Base-by-base conservation (phyloP, 2,797 vertebrate species). In the Onychomys torridus region DNA sequence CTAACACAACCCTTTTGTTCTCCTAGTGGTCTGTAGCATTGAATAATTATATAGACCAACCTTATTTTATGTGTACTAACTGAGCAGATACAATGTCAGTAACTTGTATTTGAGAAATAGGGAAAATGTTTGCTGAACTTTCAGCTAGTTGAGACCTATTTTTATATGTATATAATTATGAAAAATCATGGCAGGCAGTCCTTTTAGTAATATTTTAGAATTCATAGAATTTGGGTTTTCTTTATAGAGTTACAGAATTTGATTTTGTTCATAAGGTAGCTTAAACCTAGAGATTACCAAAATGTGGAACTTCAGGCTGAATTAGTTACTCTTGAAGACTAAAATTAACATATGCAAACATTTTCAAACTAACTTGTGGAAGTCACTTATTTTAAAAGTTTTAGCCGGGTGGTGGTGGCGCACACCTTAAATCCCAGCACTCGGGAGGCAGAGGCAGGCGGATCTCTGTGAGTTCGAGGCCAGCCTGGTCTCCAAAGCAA, bases 241-340 rank as follows among this genome's bases (percentile, higher is more conserved):
- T 49, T 95, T 84, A 83, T 69, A 90, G 93, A 89, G 49, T 59
- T 93, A 76, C 40, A 94, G 86, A 96, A 95, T 94, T 96, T 91
- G 69, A 94, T 85, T 97, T 75, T 97, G 87, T 67, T 97, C 76
- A 93, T 93, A 96, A 83, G 57, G 81, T 90, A 71, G 89, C 88
- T 93, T 93, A 97, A 97, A 89, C 34, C 46, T 94, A 85, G 87
- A 96, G 91, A 92, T 87, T 75, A 77, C 57, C 57, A 89, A 87
- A 93, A 96, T 91, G 75, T 89, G 83, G 95, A 95, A 92, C 55
- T 94, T 95, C 29, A 96, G 93, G 29, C 69, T 89, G 82, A 93
- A 86, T 97, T 96, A 95, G 76, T 96, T 96, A 96, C 52, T 61
- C 83, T 96, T 92, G 90, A 95, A 96, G 91, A 59, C 84, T 97